Base-by-base conservation (phyloP, 2,888 invertebrate species). In the Microplitis manilae region DNA sequence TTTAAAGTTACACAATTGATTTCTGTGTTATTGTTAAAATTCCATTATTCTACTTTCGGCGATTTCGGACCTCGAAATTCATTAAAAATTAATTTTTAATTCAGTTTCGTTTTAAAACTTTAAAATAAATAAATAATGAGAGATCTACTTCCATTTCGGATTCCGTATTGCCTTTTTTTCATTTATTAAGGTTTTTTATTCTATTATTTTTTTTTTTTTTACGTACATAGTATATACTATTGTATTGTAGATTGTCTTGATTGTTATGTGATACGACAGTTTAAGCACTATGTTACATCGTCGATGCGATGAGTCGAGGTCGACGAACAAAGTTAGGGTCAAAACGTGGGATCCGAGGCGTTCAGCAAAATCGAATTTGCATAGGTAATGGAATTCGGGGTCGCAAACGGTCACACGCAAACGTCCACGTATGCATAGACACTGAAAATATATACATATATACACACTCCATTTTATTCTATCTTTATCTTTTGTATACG, bases 241-340 rank as follows among this genome's bases (percentile, higher is more conserved):
- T 30, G 65, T 65, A 20, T 65, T 65, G 50, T 50, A 50, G 50
- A 50, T 50, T 9, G 50, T 50, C 50, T 68, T 73, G 71, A 41
- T 68, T 67, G 75, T 71, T 76, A 74, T 71, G 41, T 40, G 67
- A 62, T 61, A 39, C 70, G 68, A 73, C 74, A 70, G 73, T 68
- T 75, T 72, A 74, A 65, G 68, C 67, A n/a, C 60, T 61, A 39
- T 77, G 79, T 75, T 20, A 75, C 64, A 72, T 72, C 61, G 75
- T n/a, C 62, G 68, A 77, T 69, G 73, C 69, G 13, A 75, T 74
- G 80, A 78, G 80, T 80, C 76, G 80, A 78, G 80, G 80, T 83
- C 83, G 82, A 30, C 73, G 81, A 83, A 84, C 81, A 82, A 85
- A 82, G 84, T 82, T 73, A 79, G 80, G 84, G 84, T 85, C 85